Percentiles rank a stretch among this genome's conserved stretches.
phyloP scores from a whole-genome alignment of 2,113 vertebrate species.

The Tachuris rubrigastra region DNA sequence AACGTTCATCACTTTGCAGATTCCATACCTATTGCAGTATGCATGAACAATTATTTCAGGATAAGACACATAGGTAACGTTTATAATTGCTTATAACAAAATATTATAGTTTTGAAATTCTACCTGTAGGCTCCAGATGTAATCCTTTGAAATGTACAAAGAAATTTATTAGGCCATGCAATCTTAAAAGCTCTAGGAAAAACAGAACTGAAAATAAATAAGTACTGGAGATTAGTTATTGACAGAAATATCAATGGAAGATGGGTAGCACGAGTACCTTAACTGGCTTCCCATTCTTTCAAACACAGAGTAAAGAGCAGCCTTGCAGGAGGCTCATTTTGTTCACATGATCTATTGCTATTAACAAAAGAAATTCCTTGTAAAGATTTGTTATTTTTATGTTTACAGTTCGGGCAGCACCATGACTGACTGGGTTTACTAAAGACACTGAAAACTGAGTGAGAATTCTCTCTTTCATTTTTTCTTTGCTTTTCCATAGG shows the following conservation, averaged over 20 bases:
- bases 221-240: neutral
- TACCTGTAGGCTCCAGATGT: neutral
- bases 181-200: neutral
- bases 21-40: neutral
- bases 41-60: neutral
- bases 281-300: neutral
- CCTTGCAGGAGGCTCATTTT: neutral
- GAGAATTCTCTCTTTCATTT: neutral
- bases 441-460: neutral
- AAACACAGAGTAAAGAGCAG: neutral
- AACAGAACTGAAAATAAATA: neutral
- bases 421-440: neutral
- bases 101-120: neutral
- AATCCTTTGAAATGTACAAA: neutral
- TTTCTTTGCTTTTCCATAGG: neutral
- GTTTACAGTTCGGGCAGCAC: neutral
- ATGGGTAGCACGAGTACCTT: neutral
- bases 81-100: neutral
- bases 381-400: neutral
- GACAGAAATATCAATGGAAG: neutral
- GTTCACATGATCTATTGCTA: neutral
- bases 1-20: neutral
- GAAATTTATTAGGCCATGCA: neutral
- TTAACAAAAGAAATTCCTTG: neutral
- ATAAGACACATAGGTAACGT: neutral